Evolutionary conservation across 2,113 vertebrate species (phyloP), one percentile per base, ranked within the genome.

Genomic region (Herpetotheres cachinnans): DNA sequence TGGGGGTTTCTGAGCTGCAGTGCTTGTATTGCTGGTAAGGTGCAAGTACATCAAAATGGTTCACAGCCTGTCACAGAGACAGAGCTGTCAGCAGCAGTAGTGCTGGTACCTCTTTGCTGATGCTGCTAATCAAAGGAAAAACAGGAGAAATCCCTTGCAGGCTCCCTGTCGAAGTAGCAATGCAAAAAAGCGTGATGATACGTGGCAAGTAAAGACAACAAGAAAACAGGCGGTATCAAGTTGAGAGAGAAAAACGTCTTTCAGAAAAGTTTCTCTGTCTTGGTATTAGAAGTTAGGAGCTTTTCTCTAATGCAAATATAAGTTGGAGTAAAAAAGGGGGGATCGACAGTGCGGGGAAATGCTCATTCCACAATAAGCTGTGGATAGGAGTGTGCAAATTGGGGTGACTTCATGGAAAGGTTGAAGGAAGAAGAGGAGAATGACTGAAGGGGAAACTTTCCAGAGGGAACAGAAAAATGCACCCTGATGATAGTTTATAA

Each of bases 71-170:
- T 94, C 61, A 58, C 69, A 32, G 56, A 92, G 88, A 54, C 59
- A 71, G 82, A 72, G 65, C 89, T 82, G 86, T 91, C 77, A 73
- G 89, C 93, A 93, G 82, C 58, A 50, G 3, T 49, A 26, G 47
- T 34, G 71, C 91, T 90, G 54, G 34, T 78, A 17, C 46, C 55
- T 70, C 65, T 59, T 50, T 36, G 13, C 52, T 91, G 91, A 25
- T 82, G 1, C 8, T 38, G 47, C 65, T 83, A 29, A 67, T 86
- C 76, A 82, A 67, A 89, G 47, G 7, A 29, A 74, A 67, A 59
- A 1, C n/a, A 89, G 30, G 50, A 55, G 67, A 90, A 94, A 71
- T 70, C 50, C 79, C 54, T 76, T 82, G 66, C 32, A 71, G 52
- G 38, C 59, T 32, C 11, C 16, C 19, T 13, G 38, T 47, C 78